A percentile compares a stretch with the other conserved stretches of the same genome.
Conservation (phyloP, 2,888 invertebrate genomes). For the Lissocephala sabroskyi region DNA sequence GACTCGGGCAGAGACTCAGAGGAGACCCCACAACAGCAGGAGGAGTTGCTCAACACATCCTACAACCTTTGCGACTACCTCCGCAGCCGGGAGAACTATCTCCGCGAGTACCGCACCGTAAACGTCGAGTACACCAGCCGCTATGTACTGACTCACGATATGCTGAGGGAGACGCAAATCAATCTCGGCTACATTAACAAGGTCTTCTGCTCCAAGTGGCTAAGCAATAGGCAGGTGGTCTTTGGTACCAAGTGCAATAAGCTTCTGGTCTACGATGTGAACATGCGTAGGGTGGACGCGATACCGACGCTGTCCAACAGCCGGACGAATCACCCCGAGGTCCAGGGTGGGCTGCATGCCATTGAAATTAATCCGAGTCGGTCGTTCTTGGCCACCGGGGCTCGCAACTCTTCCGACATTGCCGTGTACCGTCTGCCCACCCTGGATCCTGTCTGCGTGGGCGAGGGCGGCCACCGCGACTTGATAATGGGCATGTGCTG, state of each 20-base stretch:
- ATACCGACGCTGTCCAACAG: conserved; percentile 88
- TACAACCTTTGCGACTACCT: conserved; percentile 91
- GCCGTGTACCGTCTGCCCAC: conserved; percentile 92
- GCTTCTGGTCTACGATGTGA: conserved; percentile 93
- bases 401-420: conserved; percentile 91
- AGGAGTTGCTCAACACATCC: conserved; percentile 83
- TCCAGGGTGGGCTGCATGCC: conserved; percentile 92
- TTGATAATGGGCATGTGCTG: conserved; percentile 94
- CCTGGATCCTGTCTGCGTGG: conserved; percentile 93
- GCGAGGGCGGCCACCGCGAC: conserved; percentile 91
- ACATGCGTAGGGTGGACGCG: conserved; percentile 87
- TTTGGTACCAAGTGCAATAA: conserved; percentile 98
- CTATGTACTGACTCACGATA: conserved; percentile 91
- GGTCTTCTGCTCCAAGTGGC: conserved; percentile 96
- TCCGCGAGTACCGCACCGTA: conserved; percentile 79
- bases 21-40: conserved; percentile 82
- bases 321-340: conserved; percentile 73
- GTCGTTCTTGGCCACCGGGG: conserved; percentile 92
- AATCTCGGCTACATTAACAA: conserved; percentile 90
- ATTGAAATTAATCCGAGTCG: conserved; percentile 94
- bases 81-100: conserved; percentile 82
- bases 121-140: conserved; percentile 87
- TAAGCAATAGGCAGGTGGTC: conserved; percentile 94
- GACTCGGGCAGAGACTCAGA: conserved; percentile 92
- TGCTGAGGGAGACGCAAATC: conserved; percentile 88